Evolutionary conservation across 2,113 vertebrate species (phyloP).

Genomic region (Mesitornis unicolor): DNA sequence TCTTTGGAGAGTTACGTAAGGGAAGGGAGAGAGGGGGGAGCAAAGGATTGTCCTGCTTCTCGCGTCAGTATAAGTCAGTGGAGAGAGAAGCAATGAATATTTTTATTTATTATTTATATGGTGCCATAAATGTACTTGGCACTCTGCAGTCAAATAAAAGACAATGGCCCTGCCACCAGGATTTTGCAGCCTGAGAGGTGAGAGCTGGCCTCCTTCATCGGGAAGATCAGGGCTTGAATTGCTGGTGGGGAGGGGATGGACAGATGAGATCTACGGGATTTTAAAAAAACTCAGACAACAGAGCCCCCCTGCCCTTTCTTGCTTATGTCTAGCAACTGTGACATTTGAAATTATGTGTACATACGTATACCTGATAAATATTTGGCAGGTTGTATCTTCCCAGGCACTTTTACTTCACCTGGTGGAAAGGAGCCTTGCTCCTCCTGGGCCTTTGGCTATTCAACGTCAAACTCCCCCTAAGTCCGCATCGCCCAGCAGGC

Average conservation of each 20-base stretch:
- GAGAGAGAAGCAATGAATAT: conserved; percentile 25
- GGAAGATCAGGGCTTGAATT: not conserved
- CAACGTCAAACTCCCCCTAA: not conserved
- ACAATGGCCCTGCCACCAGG: not conserved
- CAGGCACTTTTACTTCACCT: not conserved
- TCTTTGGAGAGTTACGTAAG: not conserved
- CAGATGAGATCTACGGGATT: not conserved
- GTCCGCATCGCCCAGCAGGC: not conserved
- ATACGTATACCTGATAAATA: not conserved
- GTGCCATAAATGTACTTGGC: conserved; percentile 40
- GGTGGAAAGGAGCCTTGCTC: not conserved
- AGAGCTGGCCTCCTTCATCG: not conserved
- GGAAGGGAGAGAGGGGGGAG: not conserved
- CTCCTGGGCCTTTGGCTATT: not conserved
- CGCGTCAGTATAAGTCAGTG: not conserved
- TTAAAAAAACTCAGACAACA: not conserved
- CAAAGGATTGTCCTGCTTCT: conserved; percentile 28
- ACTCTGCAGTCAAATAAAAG: conserved; percentile 32
- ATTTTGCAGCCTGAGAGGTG: not conserved
- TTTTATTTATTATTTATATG: conserved; percentile 55
- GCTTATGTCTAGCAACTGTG: fast-evolving
- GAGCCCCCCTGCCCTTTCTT: not conserved
- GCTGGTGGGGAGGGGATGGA: not conserved
- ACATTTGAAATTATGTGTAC: not conserved
- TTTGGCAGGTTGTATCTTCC: not conserved